phyloP scores from a whole-genome alignment of 2,888 invertebrate genomes.

The Cabera pusaria region DNA sequence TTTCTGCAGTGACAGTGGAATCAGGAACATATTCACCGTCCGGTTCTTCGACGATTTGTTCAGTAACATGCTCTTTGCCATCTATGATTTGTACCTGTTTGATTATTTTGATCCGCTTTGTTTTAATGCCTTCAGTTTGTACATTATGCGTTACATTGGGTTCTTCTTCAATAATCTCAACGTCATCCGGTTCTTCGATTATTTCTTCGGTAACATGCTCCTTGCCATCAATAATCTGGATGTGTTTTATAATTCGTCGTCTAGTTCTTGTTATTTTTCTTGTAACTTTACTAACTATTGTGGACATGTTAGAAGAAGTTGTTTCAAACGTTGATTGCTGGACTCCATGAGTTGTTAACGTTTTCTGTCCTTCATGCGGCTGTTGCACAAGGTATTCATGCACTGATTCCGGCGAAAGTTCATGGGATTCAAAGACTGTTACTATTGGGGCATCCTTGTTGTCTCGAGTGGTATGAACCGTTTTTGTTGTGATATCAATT shows the following conservation, averaged over 20 bases:
- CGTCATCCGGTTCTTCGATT: conserved; percentile 92
- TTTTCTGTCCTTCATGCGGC: conserved; percentile 44
- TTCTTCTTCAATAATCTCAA: conserved; percentile 88
- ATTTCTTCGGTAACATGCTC: conserved; percentile 92
- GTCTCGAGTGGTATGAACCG: conserved; percentile 29
- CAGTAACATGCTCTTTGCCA: conserved; percentile 90
- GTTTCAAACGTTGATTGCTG: conserved; percentile 49
- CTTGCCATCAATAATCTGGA: conserved; percentile 91
- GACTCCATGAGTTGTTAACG: conserved; percentile 41
- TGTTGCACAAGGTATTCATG: conserved; percentile 50
- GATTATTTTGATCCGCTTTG: conserved; percentile 83
- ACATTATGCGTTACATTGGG: conserved; percentile 52
- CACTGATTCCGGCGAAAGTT: conserved; percentile 34
- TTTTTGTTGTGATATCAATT: background rate
- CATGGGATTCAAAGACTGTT: conserved; percentile 41
- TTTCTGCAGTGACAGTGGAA: conserved; percentile 52
- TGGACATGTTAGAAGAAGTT: conserved; percentile 66
- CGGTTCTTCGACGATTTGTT: conserved; percentile 91
- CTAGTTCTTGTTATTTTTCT: conserved; percentile 88
- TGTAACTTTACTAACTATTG: conserved; percentile 90
- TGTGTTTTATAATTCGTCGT: conserved; percentile 88
- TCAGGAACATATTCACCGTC: conserved; percentile 67
- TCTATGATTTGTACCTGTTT: conserved; percentile 88
- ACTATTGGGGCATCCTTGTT: conserved; percentile 41
- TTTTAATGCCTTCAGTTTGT: conserved; percentile 56